phyloP scores from a whole-genome alignment of 2,888 invertebrate genomes.

The Pharmacophagus antenor region DNA sequence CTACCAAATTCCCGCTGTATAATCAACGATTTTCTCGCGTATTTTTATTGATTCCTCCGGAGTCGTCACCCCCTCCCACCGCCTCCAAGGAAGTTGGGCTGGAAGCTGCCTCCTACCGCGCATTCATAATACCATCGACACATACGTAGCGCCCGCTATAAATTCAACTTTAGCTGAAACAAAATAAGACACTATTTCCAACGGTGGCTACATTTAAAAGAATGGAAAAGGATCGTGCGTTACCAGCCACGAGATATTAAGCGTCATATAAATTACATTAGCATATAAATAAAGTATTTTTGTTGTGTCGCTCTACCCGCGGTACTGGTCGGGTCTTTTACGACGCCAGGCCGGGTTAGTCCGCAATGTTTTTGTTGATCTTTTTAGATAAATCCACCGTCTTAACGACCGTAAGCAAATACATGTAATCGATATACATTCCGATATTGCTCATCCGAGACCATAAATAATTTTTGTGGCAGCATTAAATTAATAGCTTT shows the following conservation, averaged over 20 bases:
- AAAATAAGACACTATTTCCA: conserved; percentile 51
- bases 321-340: conserved; percentile 71
- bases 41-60: conserved; percentile 78
- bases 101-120: conserved; percentile 79
- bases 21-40: conserved; percentile 80
- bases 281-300: conserved; percentile 82
- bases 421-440: conserved; percentile 77
- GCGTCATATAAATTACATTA: conserved; percentile 81
- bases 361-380: conserved; percentile 75
- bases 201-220: conserved; percentile 47
- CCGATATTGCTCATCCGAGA: conserved; percentile 72
- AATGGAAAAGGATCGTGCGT: conserved; percentile 78
- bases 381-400: conserved; percentile 77
- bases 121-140: conserved; percentile 80
- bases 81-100: conserved; percentile 66
- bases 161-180: conserved; percentile 56
- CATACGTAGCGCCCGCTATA: conserved; percentile 55
- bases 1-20: conserved; percentile 72
- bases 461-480: conserved; percentile 74
- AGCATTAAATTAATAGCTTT: conserved; percentile 76
- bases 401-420: conserved; percentile 78
- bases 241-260: conserved; percentile 80
- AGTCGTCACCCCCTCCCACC: conserved; percentile 52
- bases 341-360: conserved; percentile 69
- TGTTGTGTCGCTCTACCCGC: conserved; percentile 66